phyloP scores from a whole-genome alignment of 2,797 vertebrate genomes.

The Leptodactylus fallax region DNA sequence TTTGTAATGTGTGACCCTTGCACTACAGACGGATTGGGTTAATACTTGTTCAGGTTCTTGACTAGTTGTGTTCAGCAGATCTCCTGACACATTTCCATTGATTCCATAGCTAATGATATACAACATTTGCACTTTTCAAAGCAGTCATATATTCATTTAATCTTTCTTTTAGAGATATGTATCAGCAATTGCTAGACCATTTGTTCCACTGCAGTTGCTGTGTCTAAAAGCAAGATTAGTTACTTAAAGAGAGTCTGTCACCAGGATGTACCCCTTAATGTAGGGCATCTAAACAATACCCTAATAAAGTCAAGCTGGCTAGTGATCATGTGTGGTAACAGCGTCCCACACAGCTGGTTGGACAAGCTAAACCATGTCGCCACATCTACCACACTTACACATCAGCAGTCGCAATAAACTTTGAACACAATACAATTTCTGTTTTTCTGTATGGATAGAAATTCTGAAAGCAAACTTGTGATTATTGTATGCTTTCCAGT shows the following conservation, averaged over 20 bases:
- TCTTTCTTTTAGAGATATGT: slow-evolving; percentile 11
- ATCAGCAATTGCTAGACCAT: background rate
- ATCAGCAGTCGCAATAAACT: background rate
- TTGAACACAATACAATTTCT: no score
- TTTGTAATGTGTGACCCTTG: background rate
- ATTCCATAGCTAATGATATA: slow-evolving; percentile 17
- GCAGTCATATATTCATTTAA: slow-evolving; percentile 16
- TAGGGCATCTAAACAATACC: no score
- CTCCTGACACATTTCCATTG: no score
- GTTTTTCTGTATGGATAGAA: no score
- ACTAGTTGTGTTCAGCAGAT: background rate
- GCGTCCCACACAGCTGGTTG: no score
- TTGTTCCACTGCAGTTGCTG: background rate
- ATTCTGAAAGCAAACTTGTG: no score
- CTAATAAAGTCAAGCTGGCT: background rate
- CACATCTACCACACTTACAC: no score
- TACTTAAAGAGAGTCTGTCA: no score
- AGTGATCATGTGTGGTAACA: background rate
- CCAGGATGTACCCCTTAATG: no score
- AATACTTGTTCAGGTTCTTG: background rate
- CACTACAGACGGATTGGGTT: background rate
- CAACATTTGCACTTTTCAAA: background rate
- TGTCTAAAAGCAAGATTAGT: background rate
- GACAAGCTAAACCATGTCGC: no score
- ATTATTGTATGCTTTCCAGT: no score